Conservation (phyloP, 1,140 invertebrate species). For the Parapsyche elsis region DNA sequence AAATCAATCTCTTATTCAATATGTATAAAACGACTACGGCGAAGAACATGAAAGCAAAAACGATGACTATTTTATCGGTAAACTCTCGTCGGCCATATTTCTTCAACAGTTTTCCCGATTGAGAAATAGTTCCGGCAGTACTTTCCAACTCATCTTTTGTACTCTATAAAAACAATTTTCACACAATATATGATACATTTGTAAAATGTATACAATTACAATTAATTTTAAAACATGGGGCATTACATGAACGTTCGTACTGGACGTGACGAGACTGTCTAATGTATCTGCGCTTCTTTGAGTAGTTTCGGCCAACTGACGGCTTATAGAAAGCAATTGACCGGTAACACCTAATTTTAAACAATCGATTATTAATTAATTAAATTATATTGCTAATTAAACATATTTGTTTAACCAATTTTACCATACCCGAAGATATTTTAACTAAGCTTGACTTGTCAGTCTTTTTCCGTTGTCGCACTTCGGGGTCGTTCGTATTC, state of each 20-base stretch:
- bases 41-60: constrained; percentile 93
- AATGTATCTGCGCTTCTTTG: constrained; percentile 87
- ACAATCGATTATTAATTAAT: neutral
- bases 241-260: constrained; percentile 66
- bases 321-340: constrained; percentile 83
- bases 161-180: constrained; percentile 71
- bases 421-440: constrained; percentile 67
- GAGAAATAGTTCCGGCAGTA: constrained; percentile 86
- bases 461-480: constrained; percentile 72
- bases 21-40: constrained; percentile 92
- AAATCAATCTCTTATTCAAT: constrained; percentile 89
- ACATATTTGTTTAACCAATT: neutral
- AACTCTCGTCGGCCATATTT: constrained; percentile 95
- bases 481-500: constrained; percentile 69
- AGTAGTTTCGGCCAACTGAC: constrained; percentile 86
- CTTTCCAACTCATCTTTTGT: constrained; percentile 87
- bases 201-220: neutral
- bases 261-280: constrained; percentile 80
- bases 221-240: constrained; percentile 38
- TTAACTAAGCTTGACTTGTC: constrained; percentile 75
- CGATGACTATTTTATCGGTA: constrained; percentile 93
- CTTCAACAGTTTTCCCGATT: constrained; percentile 89
- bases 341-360: constrained; percentile 76
- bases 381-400: neutral
- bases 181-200: neutral